Evolutionary conservation across 1,140 invertebrate species (phyloP).

Genomic region (Ips typographus): DNA sequence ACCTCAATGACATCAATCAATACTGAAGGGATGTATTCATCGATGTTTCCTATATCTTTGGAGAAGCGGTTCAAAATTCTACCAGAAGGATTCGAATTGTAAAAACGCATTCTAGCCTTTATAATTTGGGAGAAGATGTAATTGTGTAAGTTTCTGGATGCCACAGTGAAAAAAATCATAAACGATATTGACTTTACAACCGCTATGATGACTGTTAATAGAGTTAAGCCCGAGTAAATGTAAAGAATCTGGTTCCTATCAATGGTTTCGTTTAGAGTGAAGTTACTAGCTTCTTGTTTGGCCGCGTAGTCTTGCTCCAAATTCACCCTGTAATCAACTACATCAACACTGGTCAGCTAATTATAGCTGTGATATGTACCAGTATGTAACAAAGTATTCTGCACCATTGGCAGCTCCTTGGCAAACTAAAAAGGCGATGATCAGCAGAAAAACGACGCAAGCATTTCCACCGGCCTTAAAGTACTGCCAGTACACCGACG

Average conservation of each 20-base stretch:
- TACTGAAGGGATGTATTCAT: constrained; percentile 48
- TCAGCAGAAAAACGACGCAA: constrained; percentile 55
- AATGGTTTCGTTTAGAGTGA: constrained; percentile 33
- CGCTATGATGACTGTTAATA: constrained; percentile 61
- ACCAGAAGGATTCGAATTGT: constrained; percentile 59
- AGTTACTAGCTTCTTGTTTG: constrained; percentile 26
- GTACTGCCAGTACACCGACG: constrained; percentile 62
- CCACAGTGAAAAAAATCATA: constrained; percentile 44
- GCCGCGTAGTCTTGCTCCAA: constrained; percentile 46
- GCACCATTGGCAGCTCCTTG: constrained; percentile 65
- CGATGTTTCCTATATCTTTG: constrained; percentile 56
- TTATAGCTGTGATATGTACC: constrained; percentile 51
- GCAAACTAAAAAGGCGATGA: constrained; percentile 58
- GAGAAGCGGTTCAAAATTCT: constrained; percentile 60
- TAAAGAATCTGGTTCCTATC: constrained; percentile 48
- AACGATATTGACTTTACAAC: constrained; percentile 44
- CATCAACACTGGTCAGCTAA: not conserved
- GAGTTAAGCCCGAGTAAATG: constrained; percentile 60
- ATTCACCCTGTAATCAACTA: constrained; percentile 44
- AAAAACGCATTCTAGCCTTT: constrained; percentile 61
- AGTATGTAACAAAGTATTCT: constrained; percentile 70
- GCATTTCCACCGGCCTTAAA: constrained; percentile 61
- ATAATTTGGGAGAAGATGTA: constrained; percentile 64
- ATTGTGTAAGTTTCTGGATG: constrained; percentile 60
- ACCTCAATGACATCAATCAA: constrained; percentile 46